Conservation (phyloP, 2,888 invertebrate species). For the Stenolophus ochropezus region DNA sequence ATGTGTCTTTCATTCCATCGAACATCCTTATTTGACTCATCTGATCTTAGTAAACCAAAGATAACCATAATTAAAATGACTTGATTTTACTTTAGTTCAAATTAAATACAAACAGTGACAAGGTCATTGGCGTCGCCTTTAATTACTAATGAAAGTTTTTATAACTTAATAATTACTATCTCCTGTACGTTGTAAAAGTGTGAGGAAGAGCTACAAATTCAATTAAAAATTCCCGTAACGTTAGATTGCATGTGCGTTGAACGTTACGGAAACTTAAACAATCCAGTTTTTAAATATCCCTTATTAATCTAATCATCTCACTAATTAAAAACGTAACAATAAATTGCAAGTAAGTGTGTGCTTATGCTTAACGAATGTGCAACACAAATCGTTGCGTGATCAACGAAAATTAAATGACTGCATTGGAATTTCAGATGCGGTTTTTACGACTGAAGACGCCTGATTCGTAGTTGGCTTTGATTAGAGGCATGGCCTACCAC, state of each 20-base stretch:
- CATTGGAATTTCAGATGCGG: slow-evolving; percentile 19
- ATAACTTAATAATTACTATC: not conserved
- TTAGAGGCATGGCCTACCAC: slow-evolving; percentile 16
- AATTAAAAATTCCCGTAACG: slow-evolving; percentile 25
- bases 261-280: slow-evolving; percentile 53
- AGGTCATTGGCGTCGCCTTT: not conserved
- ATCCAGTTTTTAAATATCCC: slow-evolving; percentile 50
- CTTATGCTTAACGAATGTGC: slow-evolving; percentile 44
- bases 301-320: slow-evolving; percentile 55
- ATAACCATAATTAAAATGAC: too few relatives aligned
- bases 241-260: slow-evolving; percentile 43
- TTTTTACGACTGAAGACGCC: slow-evolving; percentile 2
- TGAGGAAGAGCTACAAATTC: slow-evolving; percentile 6
- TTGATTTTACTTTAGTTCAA: too few relatives aligned
- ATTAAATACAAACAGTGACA: too few relatives aligned
- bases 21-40: too few relatives aligned
- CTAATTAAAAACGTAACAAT: slow-evolving; percentile 54
- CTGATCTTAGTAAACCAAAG: too few relatives aligned
- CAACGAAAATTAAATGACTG: slow-evolving; percentile 31
- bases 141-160: not conserved
- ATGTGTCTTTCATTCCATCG: too few relatives aligned
- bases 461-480: slow-evolving; percentile 33
- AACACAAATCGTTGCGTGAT: slow-evolving; percentile 32
- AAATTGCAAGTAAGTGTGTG: slow-evolving; percentile 45
- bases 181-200: not conserved